These are phyloP conservation scores for Muscicapa comitata DNA, from an alignment of 2,797 vertebrate genomes.

Conservation along the genomic window DNA sequence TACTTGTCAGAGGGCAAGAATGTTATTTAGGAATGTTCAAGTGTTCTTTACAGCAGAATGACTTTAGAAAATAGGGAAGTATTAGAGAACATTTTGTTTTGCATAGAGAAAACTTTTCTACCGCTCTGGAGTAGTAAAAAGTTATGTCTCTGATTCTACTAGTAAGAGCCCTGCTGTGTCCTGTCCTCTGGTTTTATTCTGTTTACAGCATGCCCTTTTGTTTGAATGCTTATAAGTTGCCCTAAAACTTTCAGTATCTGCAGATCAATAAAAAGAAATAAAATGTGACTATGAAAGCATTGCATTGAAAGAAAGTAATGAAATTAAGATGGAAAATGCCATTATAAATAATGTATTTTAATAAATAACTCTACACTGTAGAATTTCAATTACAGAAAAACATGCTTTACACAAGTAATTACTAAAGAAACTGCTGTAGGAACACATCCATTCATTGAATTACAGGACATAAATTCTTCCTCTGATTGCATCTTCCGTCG, in stretches of 20 bases:
- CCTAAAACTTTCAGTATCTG: neutral
- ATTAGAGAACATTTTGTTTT: neutral
- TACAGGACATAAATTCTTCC: constrained; percentile 53
- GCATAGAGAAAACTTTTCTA: neutral
- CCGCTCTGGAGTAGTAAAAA: neutral
- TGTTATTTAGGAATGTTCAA: neutral
- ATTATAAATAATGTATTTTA: constrained; percentile 64
- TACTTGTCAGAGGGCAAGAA: neutral
- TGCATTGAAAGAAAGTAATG: constrained; percentile 12
- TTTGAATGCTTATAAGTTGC: neutral
- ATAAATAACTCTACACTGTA: constrained; percentile 49
- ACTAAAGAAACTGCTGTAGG: constrained; percentile 56
- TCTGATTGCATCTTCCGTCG: constrained; percentile 63
- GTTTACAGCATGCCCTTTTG: neutral
- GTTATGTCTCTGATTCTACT: neutral
- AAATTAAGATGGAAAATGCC: constrained; percentile 30
- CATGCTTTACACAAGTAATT: constrained; percentile 66
- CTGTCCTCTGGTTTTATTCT: neutral
- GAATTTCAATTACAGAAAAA: constrained; percentile 69
- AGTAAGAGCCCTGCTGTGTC: neutral
- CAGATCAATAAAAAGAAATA: neutral
- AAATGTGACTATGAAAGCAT: neutral
- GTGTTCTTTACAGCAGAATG: neutral
- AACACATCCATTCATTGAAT: constrained; percentile 62
- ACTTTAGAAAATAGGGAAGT: neutral